These are phyloP conservation scores for Dicroscelio sp. DNA, from an alignment of 2,888 invertebrate genomes.

Conservation along the genomic window DNA sequence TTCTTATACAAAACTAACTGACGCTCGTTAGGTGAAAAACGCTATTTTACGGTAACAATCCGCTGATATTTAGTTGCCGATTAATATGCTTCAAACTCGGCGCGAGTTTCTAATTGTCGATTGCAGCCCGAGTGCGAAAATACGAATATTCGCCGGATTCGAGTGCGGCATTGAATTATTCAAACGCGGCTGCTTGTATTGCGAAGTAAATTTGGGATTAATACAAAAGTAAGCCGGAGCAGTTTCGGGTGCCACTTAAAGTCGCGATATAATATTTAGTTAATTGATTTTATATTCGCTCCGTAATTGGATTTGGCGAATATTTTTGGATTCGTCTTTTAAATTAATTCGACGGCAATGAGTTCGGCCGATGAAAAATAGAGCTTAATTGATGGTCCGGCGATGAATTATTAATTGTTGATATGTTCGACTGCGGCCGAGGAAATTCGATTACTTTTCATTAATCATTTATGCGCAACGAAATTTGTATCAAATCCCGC, in stretches of 20 bases:
- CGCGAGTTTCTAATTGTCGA: slow-evolving; percentile 22
- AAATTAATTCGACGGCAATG: neutral
- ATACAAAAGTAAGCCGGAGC: slow-evolving; percentile 39
- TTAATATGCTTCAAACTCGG: slow-evolving; percentile 68
- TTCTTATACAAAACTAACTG: slow-evolving; percentile 64
- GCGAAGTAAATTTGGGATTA: slow-evolving; percentile 51
- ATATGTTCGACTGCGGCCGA: too few species aligned
- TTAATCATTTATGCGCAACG: too few species aligned
- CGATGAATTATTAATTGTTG: neutral
- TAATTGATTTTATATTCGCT: slow-evolving; percentile 32
- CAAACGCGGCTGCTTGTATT: neutral
- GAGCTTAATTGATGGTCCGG: neutral
- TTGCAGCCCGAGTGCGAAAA: slow-evolving; percentile 39
- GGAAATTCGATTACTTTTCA: too few species aligned
- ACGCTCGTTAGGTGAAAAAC: slow-evolving; percentile 44
- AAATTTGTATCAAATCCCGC: too few species aligned
- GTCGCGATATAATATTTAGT: slow-evolving; percentile 17
- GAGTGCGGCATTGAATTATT: slow-evolving; percentile 46
- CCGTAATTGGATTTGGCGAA: neutral
- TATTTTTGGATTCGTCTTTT: neutral
- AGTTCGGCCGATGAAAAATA: neutral
- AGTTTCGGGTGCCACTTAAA: slow-evolving; percentile 32
- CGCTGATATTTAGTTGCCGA: slow-evolving; percentile 28
- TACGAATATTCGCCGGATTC: slow-evolving; percentile 20
- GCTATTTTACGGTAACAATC: slow-evolving; percentile 41